These are phyloP conservation scores for Madoqua kirkii DNA, from an alignment of 2,113 vertebrate genomes.

Conservation along the genomic window DNA sequence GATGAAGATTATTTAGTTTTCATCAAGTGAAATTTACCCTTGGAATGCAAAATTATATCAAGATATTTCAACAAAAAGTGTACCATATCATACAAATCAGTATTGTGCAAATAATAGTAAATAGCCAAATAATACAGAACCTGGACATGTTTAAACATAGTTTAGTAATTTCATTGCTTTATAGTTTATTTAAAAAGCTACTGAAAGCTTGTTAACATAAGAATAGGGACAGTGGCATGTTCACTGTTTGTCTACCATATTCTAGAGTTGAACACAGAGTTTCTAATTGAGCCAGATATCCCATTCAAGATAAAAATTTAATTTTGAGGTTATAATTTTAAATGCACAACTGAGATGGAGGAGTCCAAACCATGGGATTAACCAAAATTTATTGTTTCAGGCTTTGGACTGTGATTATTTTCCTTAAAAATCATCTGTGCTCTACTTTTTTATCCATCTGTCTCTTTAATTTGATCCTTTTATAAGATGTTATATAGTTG, in stretches of 20 bases:
- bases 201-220: background rate
- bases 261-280: background rate
- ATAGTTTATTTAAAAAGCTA: background rate
- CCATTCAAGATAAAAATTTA: background rate
- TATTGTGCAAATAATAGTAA: background rate
- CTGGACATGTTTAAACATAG: background rate
- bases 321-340: background rate
- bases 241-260: background rate
- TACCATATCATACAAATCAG: background rate
- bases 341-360: background rate
- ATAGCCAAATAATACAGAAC: background rate
- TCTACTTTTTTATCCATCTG: background rate
- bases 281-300: background rate
- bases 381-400: background rate
- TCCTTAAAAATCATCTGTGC: rapidly evolving
- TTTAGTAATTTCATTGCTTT: background rate
- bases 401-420: background rate
- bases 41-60: background rate
- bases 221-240: background rate
- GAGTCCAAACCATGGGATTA: background rate
- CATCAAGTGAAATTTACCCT: background rate
- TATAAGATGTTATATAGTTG: background rate
- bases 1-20: background rate
- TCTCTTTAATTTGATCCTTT: background rate
- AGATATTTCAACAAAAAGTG: background rate